These are phyloP conservation scores for Polypterus senegalus DNA, from an alignment of 2,113 vertebrate species.

Conservation along the genomic window DNA sequence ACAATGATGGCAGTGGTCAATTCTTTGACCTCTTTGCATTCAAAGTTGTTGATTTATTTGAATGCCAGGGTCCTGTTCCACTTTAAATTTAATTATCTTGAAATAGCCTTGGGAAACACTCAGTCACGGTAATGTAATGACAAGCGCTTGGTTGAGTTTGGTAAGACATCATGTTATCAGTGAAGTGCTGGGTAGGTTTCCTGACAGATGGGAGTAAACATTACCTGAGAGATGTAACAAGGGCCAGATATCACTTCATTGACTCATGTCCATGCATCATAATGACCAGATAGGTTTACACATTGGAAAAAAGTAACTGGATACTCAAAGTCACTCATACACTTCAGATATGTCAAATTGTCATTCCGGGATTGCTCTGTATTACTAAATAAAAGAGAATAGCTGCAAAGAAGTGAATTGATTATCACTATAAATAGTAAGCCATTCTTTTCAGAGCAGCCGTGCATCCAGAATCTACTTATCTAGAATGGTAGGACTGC, in stretches of 20 bases:
- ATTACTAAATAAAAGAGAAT: no score
- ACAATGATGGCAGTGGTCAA: no score
- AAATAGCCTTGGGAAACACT: slow-evolving; percentile 1
- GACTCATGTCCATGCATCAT: slow-evolving; percentile 18
- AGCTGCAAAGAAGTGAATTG: no score
- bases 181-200: slow-evolving; percentile 11
- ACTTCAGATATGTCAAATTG: slow-evolving; percentile 9
- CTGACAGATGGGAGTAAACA: slow-evolving; percentile 16
- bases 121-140: slow-evolving; percentile 11
- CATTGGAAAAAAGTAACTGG: slow-evolving; percentile 9
- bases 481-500: no score
- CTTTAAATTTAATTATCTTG: slow-evolving; percentile 7
- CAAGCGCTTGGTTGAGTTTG: slow-evolving; percentile 8
- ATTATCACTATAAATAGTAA: no score
- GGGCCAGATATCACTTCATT: slow-evolving; percentile 17
- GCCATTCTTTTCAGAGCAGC: no score
- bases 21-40: not conserved
- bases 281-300: slow-evolving; percentile 22
- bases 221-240: slow-evolving; percentile 5
- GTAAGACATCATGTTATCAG: slow-evolving; percentile 5
- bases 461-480: no score
- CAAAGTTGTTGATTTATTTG: not conserved
- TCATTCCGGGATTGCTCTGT: not conserved
- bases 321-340: slow-evolving; percentile 4
- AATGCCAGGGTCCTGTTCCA: not conserved